Conservation (phyloP, 2,888 invertebrate genomes). For the Drosophila anomalata region DNA sequence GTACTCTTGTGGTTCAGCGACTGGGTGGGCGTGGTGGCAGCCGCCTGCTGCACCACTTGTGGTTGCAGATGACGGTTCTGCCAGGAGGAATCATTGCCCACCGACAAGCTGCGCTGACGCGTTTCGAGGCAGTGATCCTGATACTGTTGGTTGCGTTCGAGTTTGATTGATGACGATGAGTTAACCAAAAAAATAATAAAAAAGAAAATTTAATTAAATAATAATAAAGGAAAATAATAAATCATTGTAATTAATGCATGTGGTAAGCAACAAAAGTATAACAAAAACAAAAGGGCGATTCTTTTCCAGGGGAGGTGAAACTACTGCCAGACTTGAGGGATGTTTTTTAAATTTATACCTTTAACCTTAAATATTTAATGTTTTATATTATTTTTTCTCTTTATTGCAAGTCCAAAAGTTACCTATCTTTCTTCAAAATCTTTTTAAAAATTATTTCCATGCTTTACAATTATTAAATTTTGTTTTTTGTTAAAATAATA, state of each 20-base stretch:
- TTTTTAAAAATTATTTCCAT: background rate
- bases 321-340: constrained; percentile 20
- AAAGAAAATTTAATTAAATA: constrained; percentile 49
- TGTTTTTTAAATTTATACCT: background rate
- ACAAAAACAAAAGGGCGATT: constrained; percentile 27
- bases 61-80: constrained; percentile 78
- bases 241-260: constrained; percentile 1
- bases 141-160: constrained; percentile 63
- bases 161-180: constrained; percentile 56
- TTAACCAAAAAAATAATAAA: constrained; percentile 59
- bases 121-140: constrained; percentile 83
- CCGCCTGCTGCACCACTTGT: constrained; percentile 19
- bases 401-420: background rate
- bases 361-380: background rate
- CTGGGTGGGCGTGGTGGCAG: constrained; percentile 30
- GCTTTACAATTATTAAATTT: background rate
- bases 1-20: constrained; percentile 57
- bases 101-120: constrained; percentile 83
- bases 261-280: constrained; percentile 39
- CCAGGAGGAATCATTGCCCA: constrained; percentile 83
- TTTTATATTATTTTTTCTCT: background rate
- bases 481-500: background rate
- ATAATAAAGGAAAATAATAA: constrained; percentile 35
- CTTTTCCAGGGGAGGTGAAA: background rate
- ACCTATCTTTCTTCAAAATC: background rate